Conservation (phyloP, 2,797 vertebrate genomes). For the Botia kubotai region DNA sequence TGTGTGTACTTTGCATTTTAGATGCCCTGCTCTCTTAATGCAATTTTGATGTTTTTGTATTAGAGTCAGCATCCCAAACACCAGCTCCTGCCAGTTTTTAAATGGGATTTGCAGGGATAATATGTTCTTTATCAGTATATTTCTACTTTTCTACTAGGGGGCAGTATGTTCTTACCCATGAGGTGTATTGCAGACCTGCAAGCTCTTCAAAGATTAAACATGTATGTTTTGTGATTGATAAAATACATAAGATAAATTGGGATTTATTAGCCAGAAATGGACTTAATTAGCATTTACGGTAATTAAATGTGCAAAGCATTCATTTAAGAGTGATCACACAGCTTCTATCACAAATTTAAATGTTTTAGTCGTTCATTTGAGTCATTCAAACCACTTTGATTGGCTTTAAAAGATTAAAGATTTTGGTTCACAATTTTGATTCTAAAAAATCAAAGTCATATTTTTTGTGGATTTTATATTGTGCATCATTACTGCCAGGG, state of each 20-base stretch:
- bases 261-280: conserved; percentile 17
- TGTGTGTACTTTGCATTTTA: conserved; percentile 65
- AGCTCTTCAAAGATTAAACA: background rate
- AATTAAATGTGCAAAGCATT: conserved; percentile 12
- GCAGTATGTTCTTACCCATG: conserved; percentile 65
- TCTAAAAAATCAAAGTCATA: background rate
- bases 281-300: conserved; percentile 18
- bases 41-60: conserved; percentile 63
- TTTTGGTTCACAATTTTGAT: background rate
- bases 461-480: conserved; percentile 29
- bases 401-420: background rate
- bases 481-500: conserved; percentile 28
- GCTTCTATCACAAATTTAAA: background rate
- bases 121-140: conserved; percentile 56
- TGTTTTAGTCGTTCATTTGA: background rate
- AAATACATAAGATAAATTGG: conserved; percentile 8
- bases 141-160: conserved; percentile 68
- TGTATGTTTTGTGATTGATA: no score
- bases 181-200: conserved; percentile 28
- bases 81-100: conserved; percentile 48
- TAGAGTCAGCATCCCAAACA: conserved; percentile 57
- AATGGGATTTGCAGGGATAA: conserved; percentile 59
- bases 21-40: conserved; percentile 48
- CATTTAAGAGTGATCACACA: background rate
- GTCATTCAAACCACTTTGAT: background rate